Evolutionary conservation across 2,113 vertebrate genomes (phyloP).

Genomic region (Gymnobelideus leadbeateri): DNA sequence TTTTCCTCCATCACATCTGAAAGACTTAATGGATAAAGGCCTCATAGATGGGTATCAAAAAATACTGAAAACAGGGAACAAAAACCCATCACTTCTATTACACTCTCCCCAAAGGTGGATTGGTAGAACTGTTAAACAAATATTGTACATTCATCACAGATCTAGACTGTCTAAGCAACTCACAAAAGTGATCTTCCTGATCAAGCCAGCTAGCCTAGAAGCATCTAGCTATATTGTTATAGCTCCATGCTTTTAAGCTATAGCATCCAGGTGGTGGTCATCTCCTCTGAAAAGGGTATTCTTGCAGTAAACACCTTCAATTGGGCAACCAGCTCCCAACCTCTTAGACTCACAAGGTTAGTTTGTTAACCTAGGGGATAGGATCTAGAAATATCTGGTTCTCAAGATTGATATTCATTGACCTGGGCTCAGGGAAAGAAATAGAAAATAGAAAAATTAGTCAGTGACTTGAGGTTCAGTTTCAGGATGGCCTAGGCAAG

Average conservation of each 20-base stretch:
- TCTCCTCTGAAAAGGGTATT: background rate
- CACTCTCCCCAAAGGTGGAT: background rate
- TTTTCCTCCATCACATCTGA: background rate
- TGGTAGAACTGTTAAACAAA: background rate
- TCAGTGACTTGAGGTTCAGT: background rate
- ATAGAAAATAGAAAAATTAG: background rate
- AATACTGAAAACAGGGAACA: background rate
- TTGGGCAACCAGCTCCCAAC: background rate
- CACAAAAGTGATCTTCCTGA: background rate
- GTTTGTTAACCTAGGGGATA: background rate
- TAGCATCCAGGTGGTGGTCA: background rate
- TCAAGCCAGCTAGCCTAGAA: background rate
- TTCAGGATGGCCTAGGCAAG: background rate
- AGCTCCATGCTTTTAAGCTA: background rate
- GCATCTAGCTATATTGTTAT: background rate
- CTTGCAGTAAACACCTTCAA: background rate
- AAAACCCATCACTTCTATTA: background rate
- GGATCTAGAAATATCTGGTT: background rate
- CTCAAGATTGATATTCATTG: background rate
- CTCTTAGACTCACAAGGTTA: background rate
- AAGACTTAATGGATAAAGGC: background rate
- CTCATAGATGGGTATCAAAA: background rate
- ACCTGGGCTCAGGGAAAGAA: background rate
- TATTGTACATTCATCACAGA: background rate
- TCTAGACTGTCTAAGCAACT: background rate